Evolutionary conservation across 2,888 invertebrate species (phyloP), one percentile per base, ranked within the genome.

Genomic region (Germaria angustata): DNA sequence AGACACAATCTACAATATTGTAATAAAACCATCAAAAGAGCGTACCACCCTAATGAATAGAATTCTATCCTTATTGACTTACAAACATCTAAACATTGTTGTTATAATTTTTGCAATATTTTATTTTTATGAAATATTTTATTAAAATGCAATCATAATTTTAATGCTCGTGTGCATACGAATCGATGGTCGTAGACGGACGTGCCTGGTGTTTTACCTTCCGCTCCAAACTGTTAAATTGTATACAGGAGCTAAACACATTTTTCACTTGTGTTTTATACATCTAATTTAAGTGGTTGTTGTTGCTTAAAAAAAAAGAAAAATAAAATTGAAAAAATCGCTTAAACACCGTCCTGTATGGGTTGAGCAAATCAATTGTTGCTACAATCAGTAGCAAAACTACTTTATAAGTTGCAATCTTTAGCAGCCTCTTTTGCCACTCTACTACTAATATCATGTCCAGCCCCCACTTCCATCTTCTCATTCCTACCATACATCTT

Each of bases 101-200:
- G 39, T 69, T 57, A 24, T 66, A 65, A 17, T 51, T 59, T n/a
- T 69, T 66, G 55, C 9, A 71, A 79, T 79, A 79, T 5, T 79
- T 79, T 79, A 82, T 82, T 79, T 79, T 82, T 82, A 76, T 82
- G 75, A 82, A 82, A 82, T 71, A 72, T 79, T 79, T 76, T 82
- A 59, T 66, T 77, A 75, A 82, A 79, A 82, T 75, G 66, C 82
- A 79, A 66, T 82, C 69, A 69, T 28, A 69, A 59, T 41, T 59
- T 69, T 71, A 59, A 72, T 66, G 44, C 51, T 51, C 44, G 46
- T 51, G 51, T 22, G 39, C 49, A 22, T 24, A 68, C 2, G 39
- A 15, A 36, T 17, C 71, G 32, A 49, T 49, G 5, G 36, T 6
- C 28, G 7, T n/a, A 34, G 44, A 57, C 46, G 11, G 32, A 39